Evolutionary conservation across 2,888 invertebrate genomes (phyloP).

Genomic region (Eurytoma adleriae): DNA sequence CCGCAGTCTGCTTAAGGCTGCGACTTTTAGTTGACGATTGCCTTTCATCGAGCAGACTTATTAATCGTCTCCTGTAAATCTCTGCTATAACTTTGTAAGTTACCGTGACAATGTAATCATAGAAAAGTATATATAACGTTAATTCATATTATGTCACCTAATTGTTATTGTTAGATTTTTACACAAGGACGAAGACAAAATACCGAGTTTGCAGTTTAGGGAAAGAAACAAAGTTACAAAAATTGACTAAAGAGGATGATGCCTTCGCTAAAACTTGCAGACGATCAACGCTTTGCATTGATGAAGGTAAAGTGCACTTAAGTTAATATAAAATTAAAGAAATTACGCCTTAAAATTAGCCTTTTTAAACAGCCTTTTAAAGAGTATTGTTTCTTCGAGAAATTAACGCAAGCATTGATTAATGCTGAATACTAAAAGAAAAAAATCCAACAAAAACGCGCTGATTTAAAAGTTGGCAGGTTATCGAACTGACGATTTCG

Average conservation of each 20-base stretch:
- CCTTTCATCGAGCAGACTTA: conserved; percentile 46
- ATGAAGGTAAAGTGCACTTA: conserved; percentile 82
- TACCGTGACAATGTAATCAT: too few relatives aligned
- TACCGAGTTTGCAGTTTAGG: not conserved
- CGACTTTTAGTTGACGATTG: conserved; percentile 57
- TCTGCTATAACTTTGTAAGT: too few relatives aligned
- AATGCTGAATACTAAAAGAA: too few relatives aligned
- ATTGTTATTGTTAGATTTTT: not conserved
- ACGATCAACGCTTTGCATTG: conserved; percentile 85
- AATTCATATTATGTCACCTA: too few relatives aligned
- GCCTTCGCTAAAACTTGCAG: conserved; percentile 79
- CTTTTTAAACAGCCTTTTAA: too few relatives aligned
- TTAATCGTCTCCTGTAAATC: too few relatives aligned
- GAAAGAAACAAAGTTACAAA: conserved; percentile 23
- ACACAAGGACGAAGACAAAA: not conserved
- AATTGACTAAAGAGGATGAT: conserved; percentile 59
- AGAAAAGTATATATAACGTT: too few relatives aligned
- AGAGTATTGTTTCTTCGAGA: too few relatives aligned
- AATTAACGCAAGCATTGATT: too few relatives aligned
- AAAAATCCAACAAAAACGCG: not conserved
- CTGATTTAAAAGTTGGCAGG: conserved; percentile 42
- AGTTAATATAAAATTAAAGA: too few relatives aligned
- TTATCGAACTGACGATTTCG: conserved; percentile 61
- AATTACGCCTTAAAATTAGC: too few relatives aligned
- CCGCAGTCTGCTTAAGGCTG: conserved; percentile 16